These are phyloP conservation scores for Teleogryllus oceanicus DNA, from an alignment of 2,888 invertebrate genomes.

Conservation along the genomic window DNA sequence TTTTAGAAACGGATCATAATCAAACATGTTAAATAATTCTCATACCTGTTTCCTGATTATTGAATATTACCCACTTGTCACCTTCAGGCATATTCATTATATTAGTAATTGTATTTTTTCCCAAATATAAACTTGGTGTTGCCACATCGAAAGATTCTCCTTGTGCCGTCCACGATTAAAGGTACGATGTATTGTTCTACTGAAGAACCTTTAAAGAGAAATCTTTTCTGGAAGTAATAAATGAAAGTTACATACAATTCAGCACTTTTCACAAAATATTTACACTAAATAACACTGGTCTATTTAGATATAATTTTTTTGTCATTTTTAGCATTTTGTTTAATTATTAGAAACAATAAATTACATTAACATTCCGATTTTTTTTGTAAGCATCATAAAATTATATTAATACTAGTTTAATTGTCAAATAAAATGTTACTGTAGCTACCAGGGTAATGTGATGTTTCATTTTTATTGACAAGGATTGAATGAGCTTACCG, in stretches of 20 bases:
- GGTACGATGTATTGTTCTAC: neutral
- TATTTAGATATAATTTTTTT: no score
- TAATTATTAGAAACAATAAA: no score
- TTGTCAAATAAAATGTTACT: no score
- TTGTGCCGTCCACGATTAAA: neutral
- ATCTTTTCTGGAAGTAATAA: neutral
- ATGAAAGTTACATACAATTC: neutral
- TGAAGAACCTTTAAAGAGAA: neutral
- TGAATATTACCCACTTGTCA: neutral
- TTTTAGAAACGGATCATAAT: neutral
- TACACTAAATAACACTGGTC: no score
- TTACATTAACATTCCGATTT: no score
- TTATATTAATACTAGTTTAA: no score
- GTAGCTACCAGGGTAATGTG: no score
- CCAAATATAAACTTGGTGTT: neutral
- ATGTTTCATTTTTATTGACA: no score
- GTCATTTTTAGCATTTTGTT: no score
- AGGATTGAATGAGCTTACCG: no score
- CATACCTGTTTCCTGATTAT: neutral
- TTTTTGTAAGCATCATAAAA: no score
- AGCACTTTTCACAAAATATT: no score
- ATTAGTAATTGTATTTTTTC: neutral
- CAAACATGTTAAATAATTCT: neutral
- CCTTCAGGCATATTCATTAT: neutral
- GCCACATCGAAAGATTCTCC: neutral